A percentile compares a stretch with the other conserved stretches of the same genome.
These are phyloP conservation scores for Argya squamiceps DNA, from an alignment of 2,797 vertebrate genomes.

Conservation along the genomic window DNA sequence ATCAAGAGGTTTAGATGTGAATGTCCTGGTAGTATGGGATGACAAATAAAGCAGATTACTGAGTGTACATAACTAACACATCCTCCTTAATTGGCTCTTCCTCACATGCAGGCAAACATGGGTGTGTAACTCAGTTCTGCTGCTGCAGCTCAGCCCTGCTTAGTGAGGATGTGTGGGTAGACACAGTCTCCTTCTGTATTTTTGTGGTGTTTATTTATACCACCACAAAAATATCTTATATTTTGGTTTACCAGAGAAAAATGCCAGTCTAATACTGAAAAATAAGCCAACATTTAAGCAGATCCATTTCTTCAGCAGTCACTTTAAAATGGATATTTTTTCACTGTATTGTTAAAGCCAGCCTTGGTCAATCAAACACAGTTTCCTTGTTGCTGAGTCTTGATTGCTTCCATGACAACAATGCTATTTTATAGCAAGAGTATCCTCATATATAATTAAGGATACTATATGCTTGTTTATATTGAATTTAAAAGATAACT, in stretches of 20 bases:
- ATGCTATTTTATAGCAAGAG: constrained; percentile 59
- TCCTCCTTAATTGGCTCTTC: not conserved
- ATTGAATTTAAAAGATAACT: constrained; percentile 48
- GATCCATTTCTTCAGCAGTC: not conserved
- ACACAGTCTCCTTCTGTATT: not conserved
- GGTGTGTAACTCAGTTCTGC: not conserved
- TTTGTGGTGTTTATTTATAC: not conserved
- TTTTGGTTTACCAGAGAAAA: not conserved
- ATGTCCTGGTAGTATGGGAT: not conserved
- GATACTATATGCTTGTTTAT: constrained; percentile 49
- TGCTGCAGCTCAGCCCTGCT: not conserved
- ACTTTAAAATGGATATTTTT: not conserved
- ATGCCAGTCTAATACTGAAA: not conserved
- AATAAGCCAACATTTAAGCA: not conserved
- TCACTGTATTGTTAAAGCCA: constrained; percentile 33
- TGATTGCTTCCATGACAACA: constrained; percentile 80
- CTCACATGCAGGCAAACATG: not conserved
- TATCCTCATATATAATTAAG: constrained; percentile 70
- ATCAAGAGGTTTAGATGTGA: not conserved
- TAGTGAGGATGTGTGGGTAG: not conserved
- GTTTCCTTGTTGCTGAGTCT: constrained; percentile 44
- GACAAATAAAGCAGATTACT: not conserved
- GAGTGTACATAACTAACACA: not conserved
- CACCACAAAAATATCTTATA: not conserved
- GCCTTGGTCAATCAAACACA: constrained; percentile 62